phyloP scores from a whole-genome alignment of 2,113 vertebrate species.

The Rana temporaria region DNA sequence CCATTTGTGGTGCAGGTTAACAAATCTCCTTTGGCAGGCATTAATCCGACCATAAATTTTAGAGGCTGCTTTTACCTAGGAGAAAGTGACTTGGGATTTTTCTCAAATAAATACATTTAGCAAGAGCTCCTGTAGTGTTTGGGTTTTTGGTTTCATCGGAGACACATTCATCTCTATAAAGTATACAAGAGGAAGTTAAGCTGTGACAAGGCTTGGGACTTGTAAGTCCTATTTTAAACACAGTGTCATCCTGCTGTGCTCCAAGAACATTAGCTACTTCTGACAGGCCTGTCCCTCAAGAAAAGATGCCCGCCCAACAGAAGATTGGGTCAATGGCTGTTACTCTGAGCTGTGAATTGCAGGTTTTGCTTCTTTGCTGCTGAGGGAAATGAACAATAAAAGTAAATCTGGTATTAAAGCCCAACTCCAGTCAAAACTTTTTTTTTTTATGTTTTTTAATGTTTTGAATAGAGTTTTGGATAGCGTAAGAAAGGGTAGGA shows the following conservation, averaged over 20 bases:
- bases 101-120: constrained; percentile 58
- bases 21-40: constrained; percentile 37
- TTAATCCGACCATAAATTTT: constrained; percentile 48
- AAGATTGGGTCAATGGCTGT: no score
- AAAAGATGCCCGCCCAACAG: neutral
- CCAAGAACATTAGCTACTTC: constrained; percentile 29
- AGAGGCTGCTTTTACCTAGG: constrained; percentile 52
- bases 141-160: constrained; percentile 58
- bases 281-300: constrained; percentile 30
- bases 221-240: constrained; percentile 54
- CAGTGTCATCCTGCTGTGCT: constrained; percentile 46
- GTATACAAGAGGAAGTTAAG: constrained; percentile 58
- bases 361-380: no score
- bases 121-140: constrained; percentile 54
- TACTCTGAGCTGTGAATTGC: no score
- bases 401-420: no score
- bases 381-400: no score
- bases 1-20: neutral
- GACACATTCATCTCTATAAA: constrained; percentile 58
- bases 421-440: no score
- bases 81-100: constrained; percentile 56
- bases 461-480: no score
- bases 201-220: constrained; percentile 53
- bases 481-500: no score
- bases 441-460: no score